phyloP scores from a whole-genome alignment of 2,888 invertebrate genomes.

The Cremastobaeus sp. region DNA sequence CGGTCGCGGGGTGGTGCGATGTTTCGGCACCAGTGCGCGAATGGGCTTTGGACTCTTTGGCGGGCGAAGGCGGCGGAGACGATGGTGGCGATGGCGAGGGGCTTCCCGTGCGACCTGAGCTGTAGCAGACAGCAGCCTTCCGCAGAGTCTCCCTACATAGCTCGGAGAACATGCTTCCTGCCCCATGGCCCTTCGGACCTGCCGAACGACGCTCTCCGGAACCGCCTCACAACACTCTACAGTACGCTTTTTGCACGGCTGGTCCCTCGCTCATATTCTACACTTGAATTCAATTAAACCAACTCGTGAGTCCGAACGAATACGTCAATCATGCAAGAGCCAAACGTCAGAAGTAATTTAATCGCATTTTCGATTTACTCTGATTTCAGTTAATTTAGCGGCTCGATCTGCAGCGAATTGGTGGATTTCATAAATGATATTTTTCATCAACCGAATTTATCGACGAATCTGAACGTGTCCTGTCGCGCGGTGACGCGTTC shows the following conservation, averaged over 20 bases:
- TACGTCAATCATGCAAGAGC: no score
- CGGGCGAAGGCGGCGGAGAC: conserved; percentile 76
- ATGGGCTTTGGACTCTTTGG: conserved; percentile 69
- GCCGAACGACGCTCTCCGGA: conserved; percentile 62
- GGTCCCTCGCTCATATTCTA: conserved; percentile 28
- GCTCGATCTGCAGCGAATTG: no score
- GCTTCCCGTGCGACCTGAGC: conserved; percentile 76
- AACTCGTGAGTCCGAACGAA: no score
- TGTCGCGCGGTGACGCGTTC: no score
- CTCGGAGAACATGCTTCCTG: conserved; percentile 80
- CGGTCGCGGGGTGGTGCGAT: conserved; percentile 34
- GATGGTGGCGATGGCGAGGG: conserved; percentile 76
- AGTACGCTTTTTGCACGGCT: conserved; percentile 31
- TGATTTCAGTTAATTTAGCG: no score
- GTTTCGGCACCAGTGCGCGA: conserved; percentile 56
- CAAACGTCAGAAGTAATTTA: no score
- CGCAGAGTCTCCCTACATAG: conserved; percentile 80
- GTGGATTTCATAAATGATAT: no score
- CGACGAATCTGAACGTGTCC: no score
- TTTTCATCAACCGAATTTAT: no score
- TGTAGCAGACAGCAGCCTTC: conserved; percentile 79
- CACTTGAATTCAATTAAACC: conserved; percentile 20
- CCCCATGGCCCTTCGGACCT: conserved; percentile 76
- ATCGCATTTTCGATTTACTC: no score
- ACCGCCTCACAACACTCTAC: conserved; percentile 49